These are phyloP conservation scores for Ricordea florida DNA, from an alignment of 92 coral and sea anemone species.

Conservation along the genomic window DNA sequence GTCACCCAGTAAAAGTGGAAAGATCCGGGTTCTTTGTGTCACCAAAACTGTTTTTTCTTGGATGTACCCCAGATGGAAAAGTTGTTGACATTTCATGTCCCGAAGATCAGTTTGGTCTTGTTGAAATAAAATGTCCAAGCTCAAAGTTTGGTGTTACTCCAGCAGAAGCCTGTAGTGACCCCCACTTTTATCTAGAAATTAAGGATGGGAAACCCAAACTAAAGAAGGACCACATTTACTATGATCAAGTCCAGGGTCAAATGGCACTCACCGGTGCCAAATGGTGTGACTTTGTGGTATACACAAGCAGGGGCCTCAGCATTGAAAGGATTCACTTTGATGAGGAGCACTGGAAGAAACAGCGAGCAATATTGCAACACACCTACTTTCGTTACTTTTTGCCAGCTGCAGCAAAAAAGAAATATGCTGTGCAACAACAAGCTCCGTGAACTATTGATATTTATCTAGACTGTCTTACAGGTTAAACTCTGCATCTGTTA, in stretches of 20 bases:
- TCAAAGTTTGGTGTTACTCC: conserved; percentile 13
- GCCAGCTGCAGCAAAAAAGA: too few species aligned
- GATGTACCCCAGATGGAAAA: conserved; percentile 38
- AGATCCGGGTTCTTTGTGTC: conserved; percentile 52
- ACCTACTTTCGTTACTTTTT: not conserved
- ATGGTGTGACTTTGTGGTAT: too few species aligned
- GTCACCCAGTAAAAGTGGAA: conserved; percentile 41
- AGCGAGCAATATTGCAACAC: not conserved
- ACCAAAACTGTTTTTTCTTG: conserved; percentile 14
- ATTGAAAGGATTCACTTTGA: not conserved
- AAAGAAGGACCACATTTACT: too few species aligned
- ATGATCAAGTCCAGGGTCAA: too few species aligned
- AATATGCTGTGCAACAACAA: too few species aligned
- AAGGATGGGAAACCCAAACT: too few species aligned
- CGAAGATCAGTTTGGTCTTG: too few species aligned
- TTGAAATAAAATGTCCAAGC: conserved; percentile 13
- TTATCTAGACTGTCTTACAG: too few species aligned
- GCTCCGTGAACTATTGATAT: too few species aligned
- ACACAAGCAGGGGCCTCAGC: too few species aligned
- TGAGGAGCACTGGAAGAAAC: not conserved
- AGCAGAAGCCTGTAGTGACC: conserved; percentile 22
- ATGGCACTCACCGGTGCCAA: too few species aligned
- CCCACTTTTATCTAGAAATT: not conserved
- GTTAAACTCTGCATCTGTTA: too few species aligned
- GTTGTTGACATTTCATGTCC: not conserved